phyloP scores from a whole-genome alignment of 2,113 vertebrate genomes.

The Puffinus mauretanicus region DNA sequence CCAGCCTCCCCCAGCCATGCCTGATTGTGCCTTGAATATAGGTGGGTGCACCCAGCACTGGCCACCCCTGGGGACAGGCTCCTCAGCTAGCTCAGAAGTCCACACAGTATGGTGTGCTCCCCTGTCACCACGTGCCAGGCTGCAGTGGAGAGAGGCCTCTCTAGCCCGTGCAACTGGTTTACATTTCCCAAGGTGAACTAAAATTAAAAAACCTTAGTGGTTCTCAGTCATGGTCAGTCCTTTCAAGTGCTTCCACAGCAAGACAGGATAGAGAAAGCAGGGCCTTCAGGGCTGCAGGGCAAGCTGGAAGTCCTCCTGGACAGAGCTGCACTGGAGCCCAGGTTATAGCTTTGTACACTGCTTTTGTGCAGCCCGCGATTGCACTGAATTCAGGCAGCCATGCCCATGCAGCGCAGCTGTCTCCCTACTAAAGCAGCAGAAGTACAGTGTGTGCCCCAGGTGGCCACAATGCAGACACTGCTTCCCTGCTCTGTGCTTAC shows the following conservation, averaged over 20 bases:
- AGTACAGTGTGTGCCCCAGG: too few relatives aligned
- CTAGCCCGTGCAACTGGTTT: background rate
- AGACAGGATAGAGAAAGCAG: background rate
- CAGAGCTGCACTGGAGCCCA: background rate
- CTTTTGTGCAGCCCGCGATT: background rate
- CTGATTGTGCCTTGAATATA: background rate
- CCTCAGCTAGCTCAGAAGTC: background rate
- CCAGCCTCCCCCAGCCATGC: background rate
- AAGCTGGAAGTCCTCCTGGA: background rate
- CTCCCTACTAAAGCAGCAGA: background rate
- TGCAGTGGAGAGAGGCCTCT: background rate
- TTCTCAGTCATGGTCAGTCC: background rate
- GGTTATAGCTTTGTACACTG: background rate
- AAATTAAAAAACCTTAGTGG: background rate
- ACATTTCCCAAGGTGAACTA: background rate
- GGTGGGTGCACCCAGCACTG: accelerated
- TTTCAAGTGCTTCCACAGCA: background rate
- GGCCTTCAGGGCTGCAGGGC: background rate
- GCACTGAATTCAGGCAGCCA: background rate
- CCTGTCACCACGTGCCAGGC: background rate
- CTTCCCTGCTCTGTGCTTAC: background rate
- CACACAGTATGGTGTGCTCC: background rate
- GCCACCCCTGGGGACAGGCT: accelerated
- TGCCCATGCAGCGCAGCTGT: background rate
- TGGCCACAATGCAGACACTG: background rate